Percentiles rank a stretch among this genome's conserved stretches.
These are phyloP conservation scores for Remorina albescens DNA, from an alignment of 2,797 vertebrate species.

Conservation along the genomic window DNA sequence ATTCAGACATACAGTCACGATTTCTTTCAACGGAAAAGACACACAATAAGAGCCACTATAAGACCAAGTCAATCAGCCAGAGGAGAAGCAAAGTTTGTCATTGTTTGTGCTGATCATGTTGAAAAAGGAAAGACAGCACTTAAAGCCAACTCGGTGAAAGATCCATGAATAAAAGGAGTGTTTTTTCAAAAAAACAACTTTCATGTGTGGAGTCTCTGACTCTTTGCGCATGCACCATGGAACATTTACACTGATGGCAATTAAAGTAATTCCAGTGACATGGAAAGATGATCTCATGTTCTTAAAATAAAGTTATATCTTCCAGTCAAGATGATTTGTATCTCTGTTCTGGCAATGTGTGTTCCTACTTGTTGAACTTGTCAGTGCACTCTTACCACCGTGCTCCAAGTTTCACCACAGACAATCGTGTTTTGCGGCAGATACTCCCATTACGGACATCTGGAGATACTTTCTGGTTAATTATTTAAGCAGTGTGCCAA, in stretches of 20 bases:
- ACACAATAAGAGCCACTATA: conserved; percentile 49
- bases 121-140: conserved; percentile 73
- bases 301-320: conserved; percentile 52
- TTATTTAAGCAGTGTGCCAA: conserved; percentile 15
- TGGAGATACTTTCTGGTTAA: conserved; percentile 36
- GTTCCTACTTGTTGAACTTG: conserved; percentile 50
- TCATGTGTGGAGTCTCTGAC: conserved; percentile 42
- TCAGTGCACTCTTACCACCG: conserved; percentile 39
- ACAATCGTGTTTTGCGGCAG: conserved; percentile 25
- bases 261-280: conserved; percentile 2
- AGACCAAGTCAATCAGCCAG: conserved; percentile 48
- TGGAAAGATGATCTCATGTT: conserved; percentile 37
- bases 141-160: conserved; percentile 70
- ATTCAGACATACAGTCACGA: conserved; percentile 52
- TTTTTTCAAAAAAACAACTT: conserved; percentile 34
- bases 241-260: conserved; percentile 15
- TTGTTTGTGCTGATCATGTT: conserved; percentile 69
- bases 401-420: conserved; percentile 9
- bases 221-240: conserved; percentile 23
- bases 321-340: conserved; percentile 28
- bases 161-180: conserved; percentile 60
- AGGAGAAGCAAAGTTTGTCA: conserved; percentile 56
- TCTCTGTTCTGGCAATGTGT: conserved; percentile 7
- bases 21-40: conserved; percentile 53
- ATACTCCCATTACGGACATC: conserved; percentile 32